Conservation (phyloP, 2,113 vertebrate species). For the Phalacrocorax brasilianus region DNA sequence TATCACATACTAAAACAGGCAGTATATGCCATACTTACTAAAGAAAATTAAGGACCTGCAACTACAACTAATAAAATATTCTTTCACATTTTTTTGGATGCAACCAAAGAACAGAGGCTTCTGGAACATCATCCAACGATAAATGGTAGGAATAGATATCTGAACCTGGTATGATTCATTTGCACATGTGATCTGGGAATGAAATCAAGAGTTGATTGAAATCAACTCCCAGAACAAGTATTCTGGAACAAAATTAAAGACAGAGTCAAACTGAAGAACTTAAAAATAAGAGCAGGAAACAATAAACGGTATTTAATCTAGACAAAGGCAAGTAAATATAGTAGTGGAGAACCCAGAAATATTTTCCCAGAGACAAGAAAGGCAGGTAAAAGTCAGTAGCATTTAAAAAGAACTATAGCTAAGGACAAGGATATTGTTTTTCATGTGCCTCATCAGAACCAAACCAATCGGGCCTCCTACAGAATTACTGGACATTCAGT, state of each 20-base stretch:
- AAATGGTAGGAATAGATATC: neutral
- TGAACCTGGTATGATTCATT: neutral
- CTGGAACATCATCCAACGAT: neutral
- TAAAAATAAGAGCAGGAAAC: neutral
- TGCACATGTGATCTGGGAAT: neutral
- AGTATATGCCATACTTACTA: neutral
- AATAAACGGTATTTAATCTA: neutral
- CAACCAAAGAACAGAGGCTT: neutral
- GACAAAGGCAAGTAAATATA: neutral
- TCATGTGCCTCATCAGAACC: neutral
- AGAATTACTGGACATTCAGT: neutral
- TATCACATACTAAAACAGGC: neutral
- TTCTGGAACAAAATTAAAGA: constrained; percentile 15
- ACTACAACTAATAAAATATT: neutral
- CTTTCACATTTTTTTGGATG: neutral
- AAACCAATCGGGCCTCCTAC: neutral
- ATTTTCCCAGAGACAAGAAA: neutral
- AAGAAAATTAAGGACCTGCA: neutral
- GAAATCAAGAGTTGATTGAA: neutral
- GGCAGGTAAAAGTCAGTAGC: neutral
- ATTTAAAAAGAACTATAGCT: neutral
- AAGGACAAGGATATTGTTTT: neutral
- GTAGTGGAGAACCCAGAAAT: neutral
- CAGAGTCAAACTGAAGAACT: neutral
- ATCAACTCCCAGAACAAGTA: neutral